A percentile compares a stretch with the other conserved stretches of the same genome.
These are phyloP conservation scores for Melospiza melodia DNA, from an alignment of 2,113 vertebrate species.

Conservation along the genomic window DNA sequence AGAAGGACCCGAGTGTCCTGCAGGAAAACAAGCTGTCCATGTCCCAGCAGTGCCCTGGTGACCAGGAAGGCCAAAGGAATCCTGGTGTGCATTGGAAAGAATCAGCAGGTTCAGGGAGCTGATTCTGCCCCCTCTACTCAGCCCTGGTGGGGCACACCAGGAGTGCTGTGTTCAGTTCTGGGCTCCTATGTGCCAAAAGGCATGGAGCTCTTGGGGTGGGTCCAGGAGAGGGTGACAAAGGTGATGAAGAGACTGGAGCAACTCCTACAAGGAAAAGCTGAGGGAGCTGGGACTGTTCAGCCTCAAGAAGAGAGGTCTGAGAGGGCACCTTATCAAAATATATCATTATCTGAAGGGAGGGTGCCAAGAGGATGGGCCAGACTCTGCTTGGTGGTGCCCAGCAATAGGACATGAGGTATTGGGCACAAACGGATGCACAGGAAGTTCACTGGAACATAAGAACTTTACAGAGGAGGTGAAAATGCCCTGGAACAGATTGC, in stretches of 20 bases:
- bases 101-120: background rate
- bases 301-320: background rate
- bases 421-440: background rate
- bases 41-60: background rate
- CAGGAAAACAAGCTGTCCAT: background rate
- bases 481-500: background rate
- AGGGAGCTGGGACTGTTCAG: background rate
- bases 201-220: background rate
- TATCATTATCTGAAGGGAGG: background rate
- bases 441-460: background rate
- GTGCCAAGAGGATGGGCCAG: background rate
- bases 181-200: rapidly evolving
- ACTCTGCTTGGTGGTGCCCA: background rate
- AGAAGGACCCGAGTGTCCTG: background rate
- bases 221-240: too few species aligned
- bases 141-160: background rate
- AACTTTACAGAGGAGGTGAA: background rate
- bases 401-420: background rate
- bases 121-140: background rate
- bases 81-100: background rate
- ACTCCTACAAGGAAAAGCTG: background rate
- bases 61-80: background rate
- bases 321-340: background rate
- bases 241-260: background rate
- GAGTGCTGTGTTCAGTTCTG: background rate